Evolutionary conservation across 2,888 invertebrate genomes (phyloP).

Genomic region (Conomelus anceps): DNA sequence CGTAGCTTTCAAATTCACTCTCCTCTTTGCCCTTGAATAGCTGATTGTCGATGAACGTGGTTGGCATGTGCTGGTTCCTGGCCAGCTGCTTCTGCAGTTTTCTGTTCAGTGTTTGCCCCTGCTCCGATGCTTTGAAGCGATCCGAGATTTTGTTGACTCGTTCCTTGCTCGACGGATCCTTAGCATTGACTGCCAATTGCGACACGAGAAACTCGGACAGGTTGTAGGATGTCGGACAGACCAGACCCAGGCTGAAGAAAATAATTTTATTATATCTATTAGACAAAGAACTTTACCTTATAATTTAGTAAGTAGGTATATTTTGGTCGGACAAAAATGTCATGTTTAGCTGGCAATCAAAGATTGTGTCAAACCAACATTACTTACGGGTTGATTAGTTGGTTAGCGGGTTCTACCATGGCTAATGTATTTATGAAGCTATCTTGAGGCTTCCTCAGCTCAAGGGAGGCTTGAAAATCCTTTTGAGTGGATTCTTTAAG

Average conservation of each 20-base stretch:
- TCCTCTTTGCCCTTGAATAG: slow-evolving; percentile 35
- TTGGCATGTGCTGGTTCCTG: not conserved
- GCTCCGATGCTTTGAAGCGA: slow-evolving; percentile 48
- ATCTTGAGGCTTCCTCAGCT: too few species aligned
- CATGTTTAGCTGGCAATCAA: too few species aligned
- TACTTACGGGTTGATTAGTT: too few species aligned
- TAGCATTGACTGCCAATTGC: slow-evolving; percentile 49
- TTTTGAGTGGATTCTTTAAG: too few species aligned
- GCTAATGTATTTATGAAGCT: too few species aligned
- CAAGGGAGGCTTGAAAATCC: too few species aligned
- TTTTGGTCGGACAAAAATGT: too few species aligned
- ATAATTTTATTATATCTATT: not conserved
- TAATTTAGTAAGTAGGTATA: too few species aligned
- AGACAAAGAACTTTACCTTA: not conserved
- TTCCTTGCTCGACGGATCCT: slow-evolving; percentile 45
- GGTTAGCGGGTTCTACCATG: too few species aligned
- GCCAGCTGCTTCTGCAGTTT: slow-evolving; percentile 25
- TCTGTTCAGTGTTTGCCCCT: slow-evolving; percentile 35
- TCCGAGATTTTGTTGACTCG: slow-evolving; percentile 48
- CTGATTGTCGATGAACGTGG: not conserved
- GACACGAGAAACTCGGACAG: slow-evolving; percentile 79
- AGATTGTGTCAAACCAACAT: too few species aligned
- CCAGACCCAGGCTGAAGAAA: slow-evolving; percentile 51
- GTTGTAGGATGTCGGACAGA: slow-evolving; percentile 70
- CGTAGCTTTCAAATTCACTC: slow-evolving; percentile 44